Evolutionary conservation across 2,888 invertebrate genomes (phyloP).

Genomic region (Frankliniella fusca): DNA sequence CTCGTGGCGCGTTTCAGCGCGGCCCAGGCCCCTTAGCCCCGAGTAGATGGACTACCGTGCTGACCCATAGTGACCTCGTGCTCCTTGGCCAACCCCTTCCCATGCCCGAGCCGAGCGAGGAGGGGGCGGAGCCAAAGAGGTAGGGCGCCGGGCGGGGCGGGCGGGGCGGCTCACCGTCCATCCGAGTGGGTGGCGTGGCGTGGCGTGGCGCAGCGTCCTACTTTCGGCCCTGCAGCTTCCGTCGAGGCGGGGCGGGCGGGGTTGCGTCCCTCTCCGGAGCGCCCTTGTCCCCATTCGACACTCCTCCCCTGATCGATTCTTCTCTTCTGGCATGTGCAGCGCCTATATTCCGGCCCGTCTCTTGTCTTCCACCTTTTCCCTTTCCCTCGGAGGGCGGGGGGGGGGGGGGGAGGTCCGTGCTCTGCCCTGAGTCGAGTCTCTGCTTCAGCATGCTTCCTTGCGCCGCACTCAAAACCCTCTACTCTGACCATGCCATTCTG

Average conservation of each 20-base stretch:
- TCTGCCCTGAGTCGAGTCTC: background rate
- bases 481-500: background rate
- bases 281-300: background rate
- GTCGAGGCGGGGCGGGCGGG: slow-evolving; percentile 1
- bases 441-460: background rate
- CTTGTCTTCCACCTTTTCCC: slow-evolving; percentile 22
- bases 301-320: background rate
- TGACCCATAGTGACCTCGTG: too few species aligned
- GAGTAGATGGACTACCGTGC: too few species aligned
- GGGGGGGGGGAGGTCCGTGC: too few species aligned
- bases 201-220: slow-evolving; percentile 2
- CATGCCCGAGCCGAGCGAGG: background rate
- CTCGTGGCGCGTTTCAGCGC: too few species aligned
- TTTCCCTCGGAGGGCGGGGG: slow-evolving; percentile 11
- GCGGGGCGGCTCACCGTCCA: slow-evolving; percentile 6
- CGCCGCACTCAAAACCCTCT: background rate
- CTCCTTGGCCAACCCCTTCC: too few species aligned
- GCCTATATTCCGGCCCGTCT: slow-evolving; percentile 18
- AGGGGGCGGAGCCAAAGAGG: background rate
- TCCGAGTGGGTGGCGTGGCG: background rate
- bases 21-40: too few species aligned
- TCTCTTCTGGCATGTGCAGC: background rate
- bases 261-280: background rate
- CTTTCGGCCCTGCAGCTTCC: slow-evolving; percentile 23
- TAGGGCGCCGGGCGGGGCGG: background rate